Evolutionary conservation across 2,113 vertebrate genomes (phyloP), one percentile per base, ranked within the genome.

Genomic region (Cinclus mexicanus): DNA sequence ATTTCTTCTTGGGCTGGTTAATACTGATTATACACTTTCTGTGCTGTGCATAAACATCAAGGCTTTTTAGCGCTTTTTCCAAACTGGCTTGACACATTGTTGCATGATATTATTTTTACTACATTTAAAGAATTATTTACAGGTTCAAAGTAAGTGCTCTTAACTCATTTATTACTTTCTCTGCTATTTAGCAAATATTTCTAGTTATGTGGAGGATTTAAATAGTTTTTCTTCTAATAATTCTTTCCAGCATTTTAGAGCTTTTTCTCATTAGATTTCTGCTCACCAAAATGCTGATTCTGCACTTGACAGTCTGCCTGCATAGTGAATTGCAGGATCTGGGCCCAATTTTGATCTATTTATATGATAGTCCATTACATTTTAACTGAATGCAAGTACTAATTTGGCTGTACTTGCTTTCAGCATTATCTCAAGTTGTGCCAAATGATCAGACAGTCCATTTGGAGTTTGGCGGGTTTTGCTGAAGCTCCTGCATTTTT

Each of bases 321-420:
- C 72, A 87, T 87, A 95, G 72, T 84, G 87, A 94, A 89, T 89
- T 93, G 53, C 83, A 92, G 91, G 89, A 92, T 84, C 79, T 50
- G 94, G 92, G 96, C 96, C 94, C 92, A 93, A 65, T 95, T 96
- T 96, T 92, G 93, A 89, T 96, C 94, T 97, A 96, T 96, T 96
- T 95, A 89, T 96, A 90, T 93, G 90, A 64, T 67, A 93, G 89
- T 82, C 80, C 92, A 89, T 92, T 92, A 93, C 83, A 94, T 94
- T 97, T 92, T 78, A 84, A 78, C 83, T 90, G 83, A 90, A 94
- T 87, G 69, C 77, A 89, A 93, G 92, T 93, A 84, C 86, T 93
- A 86, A 94, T 92, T 96, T 95, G 88, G 83, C 92, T 22, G 2
- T 57, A 65, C 80, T 92, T 82, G 41, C 88, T 87, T 81, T 93